Percentiles rank a stretch among this genome's conserved stretches.
Evolutionary conservation across 2,113 vertebrate genomes (phyloP).

Genomic region (Paralichthys olivaceus): DNA sequence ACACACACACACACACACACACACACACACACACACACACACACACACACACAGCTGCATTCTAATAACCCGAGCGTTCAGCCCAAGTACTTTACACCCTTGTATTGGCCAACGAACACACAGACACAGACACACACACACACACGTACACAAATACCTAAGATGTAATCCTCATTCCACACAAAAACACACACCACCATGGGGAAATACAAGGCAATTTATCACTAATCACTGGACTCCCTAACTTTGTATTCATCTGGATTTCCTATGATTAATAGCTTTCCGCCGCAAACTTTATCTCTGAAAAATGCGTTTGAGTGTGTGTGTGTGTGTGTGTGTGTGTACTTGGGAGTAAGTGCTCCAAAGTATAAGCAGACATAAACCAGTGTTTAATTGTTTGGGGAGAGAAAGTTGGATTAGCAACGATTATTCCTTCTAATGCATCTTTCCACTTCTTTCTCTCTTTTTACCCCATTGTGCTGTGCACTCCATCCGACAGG

Average conservation of each 20-base stretch:
- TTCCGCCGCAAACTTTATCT: conserved; percentile 70
- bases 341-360: conserved; percentile 32
- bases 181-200: conserved; percentile 58
- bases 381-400: conserved; percentile 74
- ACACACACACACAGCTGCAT: conserved; percentile 42
- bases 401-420: conserved; percentile 67
- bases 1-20: conserved; percentile 38
- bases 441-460: conserved; percentile 3
- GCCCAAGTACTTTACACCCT: conserved; percentile 59
- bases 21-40: conserved; percentile 43
- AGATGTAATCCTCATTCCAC: conserved; percentile 43
- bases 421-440: conserved; percentile 44
- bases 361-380: conserved; percentile 63
- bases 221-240: conserved; percentile 77
- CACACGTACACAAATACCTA: conserved; percentile 35
- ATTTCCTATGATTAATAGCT: conserved; percentile 79
- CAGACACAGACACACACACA: conserved; percentile 33
- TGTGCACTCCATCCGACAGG: conserved; percentile 9
- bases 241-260: conserved; percentile 76
- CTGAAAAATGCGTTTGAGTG: conserved; percentile 43
- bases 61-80: conserved; percentile 66
- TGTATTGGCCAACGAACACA: conserved; percentile 45
- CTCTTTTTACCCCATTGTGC: conserved; percentile 10
- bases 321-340: conserved; percentile 37
- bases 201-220: conserved; percentile 76